These are phyloP conservation scores for Pammene aurita DNA, from an alignment of 2,888 invertebrate species.

Conservation along the genomic window DNA sequence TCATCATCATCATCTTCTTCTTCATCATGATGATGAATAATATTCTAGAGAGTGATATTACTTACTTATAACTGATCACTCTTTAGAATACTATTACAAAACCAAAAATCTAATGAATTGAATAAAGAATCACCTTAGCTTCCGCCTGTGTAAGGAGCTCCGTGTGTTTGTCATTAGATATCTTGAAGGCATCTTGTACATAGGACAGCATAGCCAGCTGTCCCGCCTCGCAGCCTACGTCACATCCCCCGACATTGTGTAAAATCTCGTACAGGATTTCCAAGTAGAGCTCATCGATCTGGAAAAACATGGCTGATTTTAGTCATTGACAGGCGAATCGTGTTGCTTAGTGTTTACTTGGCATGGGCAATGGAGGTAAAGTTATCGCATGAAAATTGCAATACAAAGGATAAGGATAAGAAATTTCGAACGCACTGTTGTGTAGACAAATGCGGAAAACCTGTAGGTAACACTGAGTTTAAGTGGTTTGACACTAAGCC, in stretches of 20 bases:
- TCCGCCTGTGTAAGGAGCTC: constrained; percentile 87
- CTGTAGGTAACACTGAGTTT: background rate
- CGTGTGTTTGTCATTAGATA: constrained; percentile 89
- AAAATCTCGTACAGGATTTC: constrained; percentile 92
- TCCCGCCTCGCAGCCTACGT: constrained; percentile 87
- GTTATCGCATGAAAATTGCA: background rate
- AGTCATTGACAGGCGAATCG: constrained; percentile 17
- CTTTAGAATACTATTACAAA: no score
- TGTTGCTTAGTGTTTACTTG: background rate
- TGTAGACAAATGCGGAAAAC: background rate
- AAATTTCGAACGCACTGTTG: background rate
- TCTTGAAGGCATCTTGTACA: constrained; percentile 90
- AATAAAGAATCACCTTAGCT: constrained; percentile 74
- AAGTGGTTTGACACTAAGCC: no score
- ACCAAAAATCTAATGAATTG: no score
- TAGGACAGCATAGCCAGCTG: constrained; percentile 88
- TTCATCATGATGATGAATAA: no score
- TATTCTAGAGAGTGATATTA: no score
- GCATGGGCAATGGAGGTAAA: background rate
- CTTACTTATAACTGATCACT: no score
- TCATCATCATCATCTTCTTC: no score
- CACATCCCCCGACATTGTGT: constrained; percentile 93
- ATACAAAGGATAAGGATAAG: background rate
- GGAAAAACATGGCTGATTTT: constrained; percentile 50
- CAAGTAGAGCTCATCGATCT: constrained; percentile 94